Percentiles rank a stretch among this genome's conserved stretches.
These are phyloP conservation scores for rabbit (Oryctolagus cuniculus) DNA, from an alignment of 2,113 vertebrate species.

Conservation along the genomic window DNA sequence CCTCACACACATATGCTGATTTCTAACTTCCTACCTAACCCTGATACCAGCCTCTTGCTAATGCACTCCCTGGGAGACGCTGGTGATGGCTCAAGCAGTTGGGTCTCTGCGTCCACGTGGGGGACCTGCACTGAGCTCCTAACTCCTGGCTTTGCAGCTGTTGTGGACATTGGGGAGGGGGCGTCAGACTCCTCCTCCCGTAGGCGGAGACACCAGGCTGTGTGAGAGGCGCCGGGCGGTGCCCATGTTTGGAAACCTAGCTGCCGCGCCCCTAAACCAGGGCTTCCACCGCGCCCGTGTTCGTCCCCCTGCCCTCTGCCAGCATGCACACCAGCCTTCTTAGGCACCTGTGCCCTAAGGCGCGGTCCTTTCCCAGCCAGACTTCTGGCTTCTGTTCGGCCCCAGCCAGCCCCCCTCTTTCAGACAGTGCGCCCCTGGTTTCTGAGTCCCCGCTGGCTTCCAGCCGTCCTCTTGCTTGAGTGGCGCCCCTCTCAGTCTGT, in stretches of 20 bases:
- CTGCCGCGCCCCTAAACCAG: not conserved
- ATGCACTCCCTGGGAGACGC: too few species aligned
- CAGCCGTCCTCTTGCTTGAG: too few species aligned
- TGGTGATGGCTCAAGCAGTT: too few species aligned
- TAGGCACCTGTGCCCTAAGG: not conserved
- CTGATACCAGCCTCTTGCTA: too few species aligned
- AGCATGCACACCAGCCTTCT: not conserved
- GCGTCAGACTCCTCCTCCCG: not conserved
- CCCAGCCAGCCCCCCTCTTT: not conserved
- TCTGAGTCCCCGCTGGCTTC: not conserved
- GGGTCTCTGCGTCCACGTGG: too few species aligned
- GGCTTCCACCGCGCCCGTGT: not conserved
- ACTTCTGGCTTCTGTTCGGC: not conserved
- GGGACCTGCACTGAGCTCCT: too few species aligned
- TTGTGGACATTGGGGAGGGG: not conserved
- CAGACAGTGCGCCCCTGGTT: not conserved
- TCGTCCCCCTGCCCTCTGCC: not conserved
- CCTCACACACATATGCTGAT: too few species aligned
- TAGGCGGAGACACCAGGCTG: not conserved
- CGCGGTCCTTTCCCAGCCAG: not conserved
- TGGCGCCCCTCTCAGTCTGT: too few species aligned
- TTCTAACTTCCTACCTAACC: too few species aligned
- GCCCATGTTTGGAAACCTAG: not conserved
- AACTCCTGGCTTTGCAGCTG: too few species aligned
- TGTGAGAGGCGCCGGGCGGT: not conserved